phyloP scores from a whole-genome alignment of 2,113 vertebrate species.

The Gymnorhina tibicen region DNA sequence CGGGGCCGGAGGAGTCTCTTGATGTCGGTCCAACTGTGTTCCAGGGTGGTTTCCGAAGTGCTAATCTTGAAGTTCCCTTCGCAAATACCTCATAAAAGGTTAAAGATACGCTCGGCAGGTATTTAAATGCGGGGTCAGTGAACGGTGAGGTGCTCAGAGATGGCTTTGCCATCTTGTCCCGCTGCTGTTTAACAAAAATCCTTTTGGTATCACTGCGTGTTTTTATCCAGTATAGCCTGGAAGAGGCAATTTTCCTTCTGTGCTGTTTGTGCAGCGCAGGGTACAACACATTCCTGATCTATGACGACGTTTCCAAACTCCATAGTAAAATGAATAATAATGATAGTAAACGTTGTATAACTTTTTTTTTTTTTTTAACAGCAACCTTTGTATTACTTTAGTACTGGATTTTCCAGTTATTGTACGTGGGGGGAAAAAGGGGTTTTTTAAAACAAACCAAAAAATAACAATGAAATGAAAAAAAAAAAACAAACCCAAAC shows the following conservation, averaged over 20 bases:
- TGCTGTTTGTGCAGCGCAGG: slow-evolving; percentile 3
- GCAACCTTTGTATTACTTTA: neutral
- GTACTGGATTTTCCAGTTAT: neutral
- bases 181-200: neutral
- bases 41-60: neutral
- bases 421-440: accelerated
- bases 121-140: neutral
- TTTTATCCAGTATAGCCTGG: neutral
- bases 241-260: neutral
- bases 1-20: neutral
- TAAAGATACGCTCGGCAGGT: accelerated
- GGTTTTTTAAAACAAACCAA: neutral
- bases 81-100: neutral
- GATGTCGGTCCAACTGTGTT: neutral
- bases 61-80: neutral
- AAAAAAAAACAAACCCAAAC: neutral
- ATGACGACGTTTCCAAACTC: slow-evolving; percentile 10
- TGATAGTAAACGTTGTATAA: slow-evolving; percentile 5
- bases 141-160: neutral
- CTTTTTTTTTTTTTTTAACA: neutral
- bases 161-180: neutral
- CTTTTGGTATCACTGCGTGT: accelerated
- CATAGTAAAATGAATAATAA: slow-evolving; percentile 34
- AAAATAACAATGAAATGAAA: accelerated
- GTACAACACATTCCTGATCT: slow-evolving; percentile 36